These are phyloP conservation scores for Lithophane ornitopus DNA, from an alignment of 2,888 invertebrate genomes.

Conservation along the genomic window DNA sequence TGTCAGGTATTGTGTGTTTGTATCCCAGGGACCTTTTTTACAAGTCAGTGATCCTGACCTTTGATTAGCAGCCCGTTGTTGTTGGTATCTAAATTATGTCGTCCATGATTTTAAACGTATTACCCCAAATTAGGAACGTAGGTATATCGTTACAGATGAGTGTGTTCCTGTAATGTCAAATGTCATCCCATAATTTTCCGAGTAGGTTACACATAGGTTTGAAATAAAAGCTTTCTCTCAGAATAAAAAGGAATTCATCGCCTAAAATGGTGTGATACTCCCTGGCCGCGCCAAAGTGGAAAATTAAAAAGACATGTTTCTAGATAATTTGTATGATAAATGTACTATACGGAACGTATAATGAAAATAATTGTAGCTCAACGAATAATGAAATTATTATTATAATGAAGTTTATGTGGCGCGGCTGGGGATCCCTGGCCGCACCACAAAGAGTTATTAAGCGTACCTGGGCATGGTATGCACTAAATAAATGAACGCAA, in stretches of 20 bases:
- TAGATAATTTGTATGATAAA: too few relatives aligned
- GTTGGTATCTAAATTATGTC: conserved; percentile 30
- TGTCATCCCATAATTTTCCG: conserved; percentile 21
- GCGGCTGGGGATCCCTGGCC: too few relatives aligned
- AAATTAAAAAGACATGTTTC: too few relatives aligned
- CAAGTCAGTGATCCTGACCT: conserved; percentile 4
- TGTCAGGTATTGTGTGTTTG: neutral
- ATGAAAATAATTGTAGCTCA: too few relatives aligned
- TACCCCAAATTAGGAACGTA: conserved; percentile 10
- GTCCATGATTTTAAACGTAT: neutral
- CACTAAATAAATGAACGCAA: too few relatives aligned
- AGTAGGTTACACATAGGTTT: neutral
- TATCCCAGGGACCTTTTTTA: neutral
- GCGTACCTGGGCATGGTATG: too few relatives aligned
- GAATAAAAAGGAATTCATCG: neutral
- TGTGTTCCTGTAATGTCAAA: conserved; percentile 11
- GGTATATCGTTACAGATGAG: conserved; percentile 17
- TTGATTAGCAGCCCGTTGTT: conserved; percentile 5
- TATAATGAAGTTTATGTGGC: too few relatives aligned
- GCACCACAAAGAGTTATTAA: too few relatives aligned
- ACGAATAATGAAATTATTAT: too few relatives aligned
- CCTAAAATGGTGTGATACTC: too few relatives aligned
- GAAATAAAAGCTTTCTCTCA: neutral
- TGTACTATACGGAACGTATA: too few relatives aligned
- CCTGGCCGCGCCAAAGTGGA: too few relatives aligned